Evolutionary conservation across 2,113 vertebrate species (phyloP).

Genomic region (Dasypus novemcinctus): DNA sequence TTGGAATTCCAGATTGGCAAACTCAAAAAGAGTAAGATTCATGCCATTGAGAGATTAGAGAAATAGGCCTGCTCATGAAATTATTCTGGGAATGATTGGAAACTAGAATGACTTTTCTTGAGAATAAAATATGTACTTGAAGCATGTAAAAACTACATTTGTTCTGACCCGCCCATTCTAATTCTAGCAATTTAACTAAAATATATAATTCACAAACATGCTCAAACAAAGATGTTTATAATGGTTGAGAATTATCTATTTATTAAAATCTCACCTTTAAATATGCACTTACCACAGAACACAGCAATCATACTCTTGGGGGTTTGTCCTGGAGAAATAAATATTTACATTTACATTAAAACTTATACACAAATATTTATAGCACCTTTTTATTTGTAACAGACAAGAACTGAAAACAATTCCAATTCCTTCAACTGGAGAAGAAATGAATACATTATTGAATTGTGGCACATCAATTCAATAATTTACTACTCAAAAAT

Average conservation of each 20-base stretch:
- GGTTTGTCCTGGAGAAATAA: neutral
- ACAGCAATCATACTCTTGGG: neutral
- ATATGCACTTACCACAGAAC: neutral
- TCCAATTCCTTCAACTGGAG: neutral
- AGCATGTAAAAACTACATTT: neutral
- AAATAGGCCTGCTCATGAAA: neutral
- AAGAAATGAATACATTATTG: neutral
- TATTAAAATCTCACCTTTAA: neutral
- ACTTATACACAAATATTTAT: neutral
- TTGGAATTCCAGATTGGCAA: neutral
- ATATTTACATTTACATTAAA: neutral
- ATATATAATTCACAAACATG: neutral
- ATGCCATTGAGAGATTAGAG: neutral
- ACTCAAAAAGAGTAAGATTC: neutral
- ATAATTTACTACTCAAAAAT: neutral
- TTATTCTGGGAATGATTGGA: neutral
- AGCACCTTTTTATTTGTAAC: neutral
- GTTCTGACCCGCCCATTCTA: neutral
- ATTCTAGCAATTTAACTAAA: neutral
- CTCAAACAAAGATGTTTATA: neutral
- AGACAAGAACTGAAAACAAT: neutral
- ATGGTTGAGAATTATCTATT: neutral
- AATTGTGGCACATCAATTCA: neutral
- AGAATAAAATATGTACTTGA: neutral
- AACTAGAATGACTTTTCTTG: neutral